Evolutionary conservation across 2,888 invertebrate species (phyloP), one percentile per base, ranked within the genome.

Genomic region (Liposcelis brunnea): DNA sequence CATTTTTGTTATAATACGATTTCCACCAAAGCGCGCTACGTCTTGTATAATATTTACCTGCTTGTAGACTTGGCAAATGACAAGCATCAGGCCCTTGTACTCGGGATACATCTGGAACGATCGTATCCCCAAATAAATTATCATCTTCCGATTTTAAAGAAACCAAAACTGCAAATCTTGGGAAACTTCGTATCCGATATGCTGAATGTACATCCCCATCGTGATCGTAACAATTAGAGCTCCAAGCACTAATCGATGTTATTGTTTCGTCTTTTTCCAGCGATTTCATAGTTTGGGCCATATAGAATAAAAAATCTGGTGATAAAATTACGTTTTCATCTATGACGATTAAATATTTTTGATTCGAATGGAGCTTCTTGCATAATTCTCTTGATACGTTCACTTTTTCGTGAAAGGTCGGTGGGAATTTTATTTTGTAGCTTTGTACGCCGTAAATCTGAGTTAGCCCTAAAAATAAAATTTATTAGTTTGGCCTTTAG

Each of bases 261-360:
- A 68, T 51, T 1, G 61, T 53, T 11, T 54, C 49, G 51, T 68
- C 68, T 31, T 54, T 54, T 12, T 61, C 58, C 7, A 67, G 47
- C 2, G 61, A 51, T 2, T 58, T 55, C n/a, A 63, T 51, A 49
- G 61, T 55, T 50, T 68, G 65, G 2, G 63, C 60, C 58, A 67
- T 57, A 52, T 60, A 67, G 45, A 56, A 59, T n/a, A 68, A 55
- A 53, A 66, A 68, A 56, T 69, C 69, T n/a, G 65, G 62, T 2
- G 66, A 58, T 36, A 68, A 53, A 15, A 68, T 55, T 19, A 67
- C 54, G 43, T 67, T 67, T 52, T 67, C 67, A 52, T 68, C 68
- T 26, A 70, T 55, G 2, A 69, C 57, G 15, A 69, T 64, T 32
- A 65, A 55, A 49, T 64, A 59, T 32, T 61, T 57, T 63, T 67